Conservation (phyloP, 2,113 vertebrate genomes). For the Bubalus kerabau region DNA sequence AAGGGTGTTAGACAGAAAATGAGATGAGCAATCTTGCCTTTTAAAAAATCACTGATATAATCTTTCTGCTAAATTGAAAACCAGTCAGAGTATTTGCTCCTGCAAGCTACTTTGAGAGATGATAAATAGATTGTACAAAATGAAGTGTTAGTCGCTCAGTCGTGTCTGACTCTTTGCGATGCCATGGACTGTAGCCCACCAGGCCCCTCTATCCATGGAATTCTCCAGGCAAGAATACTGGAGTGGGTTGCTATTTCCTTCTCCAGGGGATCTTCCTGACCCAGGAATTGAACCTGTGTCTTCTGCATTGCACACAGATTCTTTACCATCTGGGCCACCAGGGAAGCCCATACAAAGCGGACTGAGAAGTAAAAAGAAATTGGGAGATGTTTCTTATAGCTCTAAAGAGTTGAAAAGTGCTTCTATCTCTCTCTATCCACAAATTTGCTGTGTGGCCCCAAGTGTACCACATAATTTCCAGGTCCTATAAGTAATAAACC, state of each 20-base stretch:
- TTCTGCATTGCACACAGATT: background rate
- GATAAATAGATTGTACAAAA: background rate
- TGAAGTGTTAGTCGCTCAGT: background rate
- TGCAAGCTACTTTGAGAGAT: background rate
- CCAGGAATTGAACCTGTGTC: background rate
- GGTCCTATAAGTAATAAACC: background rate
- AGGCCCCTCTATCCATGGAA: background rate
- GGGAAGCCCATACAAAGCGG: background rate
- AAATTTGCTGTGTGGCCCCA: background rate
- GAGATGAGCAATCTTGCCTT: background rate
- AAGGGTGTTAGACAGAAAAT: background rate
- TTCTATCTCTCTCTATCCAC: background rate
- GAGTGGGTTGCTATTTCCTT: background rate
- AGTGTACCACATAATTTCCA: background rate
- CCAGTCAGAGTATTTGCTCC: background rate
- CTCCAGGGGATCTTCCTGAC: background rate
- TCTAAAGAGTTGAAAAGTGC: background rate
- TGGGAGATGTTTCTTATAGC: background rate
- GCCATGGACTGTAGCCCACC: background rate
- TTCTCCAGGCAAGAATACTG: background rate
- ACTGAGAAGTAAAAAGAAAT: background rate
- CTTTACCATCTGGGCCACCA: background rate
- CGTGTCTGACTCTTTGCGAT: background rate
- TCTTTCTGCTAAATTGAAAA: constrained; percentile 23
- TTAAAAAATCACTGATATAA: background rate